A percentile compares a stretch with the other conserved stretches of the same genome.
phyloP scores from a whole-genome alignment of 2,888 invertebrate species.

The Netelia melanura region DNA sequence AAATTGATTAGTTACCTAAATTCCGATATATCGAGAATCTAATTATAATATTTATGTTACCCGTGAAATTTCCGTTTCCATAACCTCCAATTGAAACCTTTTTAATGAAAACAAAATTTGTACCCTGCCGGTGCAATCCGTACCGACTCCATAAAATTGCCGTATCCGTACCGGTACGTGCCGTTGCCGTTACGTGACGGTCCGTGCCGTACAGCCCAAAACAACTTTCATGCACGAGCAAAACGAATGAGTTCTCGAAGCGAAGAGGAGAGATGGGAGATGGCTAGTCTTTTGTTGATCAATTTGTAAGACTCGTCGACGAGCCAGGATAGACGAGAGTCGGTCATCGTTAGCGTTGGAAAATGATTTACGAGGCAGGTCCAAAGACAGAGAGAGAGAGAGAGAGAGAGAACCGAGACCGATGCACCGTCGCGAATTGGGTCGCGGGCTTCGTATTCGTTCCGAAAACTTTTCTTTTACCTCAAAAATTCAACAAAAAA shows the following conservation, averaged over 20 bases:
- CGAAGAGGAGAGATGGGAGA: background rate
- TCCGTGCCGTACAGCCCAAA: background rate
- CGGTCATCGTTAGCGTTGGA: slow-evolving; percentile 58
- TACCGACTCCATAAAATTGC: too few relatives aligned
- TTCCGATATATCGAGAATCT: too few relatives aligned
- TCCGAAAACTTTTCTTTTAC: background rate
- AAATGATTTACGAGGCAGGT: slow-evolving; percentile 64
- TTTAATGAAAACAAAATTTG: too few relatives aligned
- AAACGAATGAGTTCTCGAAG: slow-evolving; percentile 22
- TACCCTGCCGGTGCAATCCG: too few relatives aligned
- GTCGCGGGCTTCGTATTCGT: slow-evolving; percentile 19
- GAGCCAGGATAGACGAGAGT: slow-evolving; percentile 22
- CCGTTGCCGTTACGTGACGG: too few relatives aligned
- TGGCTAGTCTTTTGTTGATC: slow-evolving; percentile 71
- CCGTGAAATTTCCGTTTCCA: too few relatives aligned
- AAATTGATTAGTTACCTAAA: too few relatives aligned
- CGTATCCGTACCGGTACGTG: too few relatives aligned
- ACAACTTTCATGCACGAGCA: background rate
- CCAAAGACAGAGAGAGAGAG: slow-evolving; percentile 43
- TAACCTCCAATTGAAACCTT: too few relatives aligned
- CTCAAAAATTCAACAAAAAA: background rate
- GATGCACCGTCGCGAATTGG: slow-evolving; percentile 29
- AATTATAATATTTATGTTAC: too few relatives aligned
- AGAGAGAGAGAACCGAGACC: slow-evolving; percentile 23
- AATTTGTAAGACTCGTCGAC: slow-evolving; percentile 75